phyloP scores from a whole-genome alignment of 2,888 invertebrate species.

The Lithodes maja region DNA sequence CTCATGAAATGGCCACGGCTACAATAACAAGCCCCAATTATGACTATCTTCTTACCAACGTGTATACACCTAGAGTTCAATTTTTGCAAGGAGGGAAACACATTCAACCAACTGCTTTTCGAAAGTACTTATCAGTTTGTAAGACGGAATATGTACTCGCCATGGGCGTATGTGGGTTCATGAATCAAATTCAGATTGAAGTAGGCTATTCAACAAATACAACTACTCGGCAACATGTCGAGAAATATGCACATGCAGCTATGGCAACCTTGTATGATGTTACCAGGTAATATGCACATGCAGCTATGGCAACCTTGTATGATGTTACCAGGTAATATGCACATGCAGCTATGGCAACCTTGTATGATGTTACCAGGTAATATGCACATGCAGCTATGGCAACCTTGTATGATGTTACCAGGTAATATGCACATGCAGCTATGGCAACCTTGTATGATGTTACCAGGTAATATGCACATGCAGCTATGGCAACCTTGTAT shows the following conservation, averaged over 20 bases:
- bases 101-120: neutral
- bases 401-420: neutral
- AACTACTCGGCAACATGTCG: neutral
- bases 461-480: neutral
- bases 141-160: neutral
- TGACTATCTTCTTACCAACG: neutral
- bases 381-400: neutral
- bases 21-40: neutral
- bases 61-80: neutral
- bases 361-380: neutral
- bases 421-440: neutral
- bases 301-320: neutral
- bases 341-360: neutral
- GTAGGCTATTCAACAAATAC: neutral
- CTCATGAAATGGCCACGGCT: neutral
- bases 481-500: neutral
- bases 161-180: neutral
- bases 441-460: neutral
- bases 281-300: neutral
- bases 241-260: neutral
- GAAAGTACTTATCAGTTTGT: neutral
- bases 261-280: neutral
- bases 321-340: neutral
- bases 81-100: neutral
- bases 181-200: neutral